These are phyloP conservation scores for Leptosomus discolor DNA, from an alignment of 2,113 vertebrate species.

Conservation along the genomic window DNA sequence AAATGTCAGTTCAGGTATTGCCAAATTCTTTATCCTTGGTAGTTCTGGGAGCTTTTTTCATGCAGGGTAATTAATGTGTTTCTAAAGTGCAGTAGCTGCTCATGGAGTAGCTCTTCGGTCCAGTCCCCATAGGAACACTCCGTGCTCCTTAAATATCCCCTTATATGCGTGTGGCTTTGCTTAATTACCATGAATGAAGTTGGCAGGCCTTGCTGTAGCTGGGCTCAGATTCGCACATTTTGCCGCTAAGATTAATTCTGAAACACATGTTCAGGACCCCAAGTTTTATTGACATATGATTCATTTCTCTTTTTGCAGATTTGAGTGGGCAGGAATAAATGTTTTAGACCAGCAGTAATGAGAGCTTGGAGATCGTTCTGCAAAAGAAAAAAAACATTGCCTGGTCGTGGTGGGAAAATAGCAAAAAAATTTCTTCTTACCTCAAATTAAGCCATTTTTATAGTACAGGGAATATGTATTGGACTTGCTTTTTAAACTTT, in stretches of 20 bases:
- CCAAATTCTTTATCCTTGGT: background rate
- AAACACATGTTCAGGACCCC: conserved; percentile 34
- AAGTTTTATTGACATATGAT: conserved; percentile 61
- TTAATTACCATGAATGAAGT: conserved; percentile 47
- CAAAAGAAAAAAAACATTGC: background rate
- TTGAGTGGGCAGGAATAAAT: conserved; percentile 49
- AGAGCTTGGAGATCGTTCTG: conserved; percentile 26
- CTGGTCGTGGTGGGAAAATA: background rate
- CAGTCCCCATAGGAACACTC: conserved; percentile 42
- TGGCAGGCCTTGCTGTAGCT: conserved; percentile 21
- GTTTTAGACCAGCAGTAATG: conserved; percentile 45
- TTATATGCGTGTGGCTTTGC: background rate
- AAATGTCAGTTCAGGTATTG: conserved; percentile 27
- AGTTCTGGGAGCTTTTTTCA: background rate
- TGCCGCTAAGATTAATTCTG: background rate
- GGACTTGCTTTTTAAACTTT: background rate
- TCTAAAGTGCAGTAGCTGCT: background rate
- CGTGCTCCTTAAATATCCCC: conserved; percentile 11
- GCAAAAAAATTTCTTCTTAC: background rate
- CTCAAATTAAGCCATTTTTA: background rate
- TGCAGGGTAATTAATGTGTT: background rate
- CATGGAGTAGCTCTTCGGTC: background rate
- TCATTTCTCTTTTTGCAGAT: conserved; percentile 55
- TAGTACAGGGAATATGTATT: background rate
- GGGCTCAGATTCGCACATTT: background rate